Evolutionary conservation across 2,888 invertebrate genomes (phyloP).

Genomic region (Aphidius colemani): DNA sequence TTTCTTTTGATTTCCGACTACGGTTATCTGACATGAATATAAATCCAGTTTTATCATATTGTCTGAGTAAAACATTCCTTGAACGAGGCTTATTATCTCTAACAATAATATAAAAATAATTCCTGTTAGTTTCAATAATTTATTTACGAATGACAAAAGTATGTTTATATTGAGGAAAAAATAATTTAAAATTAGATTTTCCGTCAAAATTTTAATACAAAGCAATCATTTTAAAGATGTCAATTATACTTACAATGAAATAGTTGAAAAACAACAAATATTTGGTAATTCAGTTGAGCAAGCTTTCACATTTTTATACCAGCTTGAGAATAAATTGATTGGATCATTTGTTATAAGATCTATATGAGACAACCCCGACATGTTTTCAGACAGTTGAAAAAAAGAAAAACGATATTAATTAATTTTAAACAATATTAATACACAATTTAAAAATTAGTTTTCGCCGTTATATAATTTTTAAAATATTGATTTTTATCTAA

Average conservation of each 20-base stretch:
- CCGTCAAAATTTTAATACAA: neutral
- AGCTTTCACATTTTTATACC: slow-evolving; percentile 56
- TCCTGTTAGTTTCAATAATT: too few species aligned
- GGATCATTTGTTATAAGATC: slow-evolving; percentile 55
- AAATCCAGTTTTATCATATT: slow-evolving; percentile 60
- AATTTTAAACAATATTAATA: too few species aligned
- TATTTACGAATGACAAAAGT: too few species aligned
- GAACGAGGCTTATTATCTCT: slow-evolving; percentile 58
- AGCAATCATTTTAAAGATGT: neutral
- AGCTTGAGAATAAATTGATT: slow-evolving; percentile 59
- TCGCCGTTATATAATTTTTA: too few species aligned
- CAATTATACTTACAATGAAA: slow-evolving; percentile 52
- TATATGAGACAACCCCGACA: slow-evolving; percentile 56
- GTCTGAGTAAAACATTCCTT: slow-evolving; percentile 56
- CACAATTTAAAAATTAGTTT: too few species aligned
- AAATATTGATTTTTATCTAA: too few species aligned
- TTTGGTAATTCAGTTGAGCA: slow-evolving; percentile 41
- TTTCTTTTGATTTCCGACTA: slow-evolving; percentile 59
- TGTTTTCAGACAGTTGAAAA: neutral
- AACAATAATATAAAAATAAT: slow-evolving; percentile 30
- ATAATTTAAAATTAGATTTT: too few species aligned
- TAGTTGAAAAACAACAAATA: slow-evolving; percentile 58
- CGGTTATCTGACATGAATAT: slow-evolving; percentile 61
- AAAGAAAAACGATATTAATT: too few species aligned
- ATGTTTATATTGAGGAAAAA: too few species aligned